Evolutionary conservation across 2,888 invertebrate genomes (phyloP).

Genomic region (Phaonia tiefii): DNA sequence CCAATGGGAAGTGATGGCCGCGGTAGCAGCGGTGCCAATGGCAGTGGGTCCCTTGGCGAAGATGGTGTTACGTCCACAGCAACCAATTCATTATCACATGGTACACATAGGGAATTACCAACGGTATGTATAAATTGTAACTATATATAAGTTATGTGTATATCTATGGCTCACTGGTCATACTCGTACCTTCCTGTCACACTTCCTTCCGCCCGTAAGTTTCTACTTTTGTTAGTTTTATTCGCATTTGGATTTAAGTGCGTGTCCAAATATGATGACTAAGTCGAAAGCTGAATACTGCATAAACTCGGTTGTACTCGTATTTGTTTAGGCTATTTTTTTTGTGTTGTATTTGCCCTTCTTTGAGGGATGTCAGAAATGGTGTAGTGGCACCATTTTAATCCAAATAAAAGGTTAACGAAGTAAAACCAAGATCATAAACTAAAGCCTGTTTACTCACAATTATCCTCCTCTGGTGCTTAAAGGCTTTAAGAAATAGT

Average conservation of each 20-base stretch:
- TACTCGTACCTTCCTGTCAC: background rate
- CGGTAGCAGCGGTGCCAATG: constrained; percentile 53
- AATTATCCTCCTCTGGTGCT: too few species aligned
- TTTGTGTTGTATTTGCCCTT: background rate
- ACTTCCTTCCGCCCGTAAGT: background rate
- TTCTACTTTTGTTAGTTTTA: background rate
- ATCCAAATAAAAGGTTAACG: too few species aligned
- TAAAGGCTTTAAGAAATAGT: too few species aligned
- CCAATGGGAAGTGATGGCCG: constrained; percentile 38
- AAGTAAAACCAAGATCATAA: too few species aligned
- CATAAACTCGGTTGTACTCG: background rate
- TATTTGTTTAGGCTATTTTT: constrained; percentile 6
- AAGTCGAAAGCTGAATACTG: background rate
- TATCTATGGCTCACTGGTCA: background rate
- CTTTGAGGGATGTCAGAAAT: background rate
- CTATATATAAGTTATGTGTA: background rate
- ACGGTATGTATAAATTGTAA: constrained; percentile 73
- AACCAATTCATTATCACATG: constrained; percentile 77
- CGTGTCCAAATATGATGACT: constrained; percentile 18
- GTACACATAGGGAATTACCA: constrained; percentile 79
- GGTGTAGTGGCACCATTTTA: too few species aligned
- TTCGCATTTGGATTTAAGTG: background rate
- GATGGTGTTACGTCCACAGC: constrained; percentile 79
- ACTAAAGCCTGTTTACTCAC: too few species aligned
- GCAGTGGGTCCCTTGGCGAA: constrained; percentile 63